Conservation (phyloP, 2,797 vertebrate genomes). For the Pristis pectinata region DNA sequence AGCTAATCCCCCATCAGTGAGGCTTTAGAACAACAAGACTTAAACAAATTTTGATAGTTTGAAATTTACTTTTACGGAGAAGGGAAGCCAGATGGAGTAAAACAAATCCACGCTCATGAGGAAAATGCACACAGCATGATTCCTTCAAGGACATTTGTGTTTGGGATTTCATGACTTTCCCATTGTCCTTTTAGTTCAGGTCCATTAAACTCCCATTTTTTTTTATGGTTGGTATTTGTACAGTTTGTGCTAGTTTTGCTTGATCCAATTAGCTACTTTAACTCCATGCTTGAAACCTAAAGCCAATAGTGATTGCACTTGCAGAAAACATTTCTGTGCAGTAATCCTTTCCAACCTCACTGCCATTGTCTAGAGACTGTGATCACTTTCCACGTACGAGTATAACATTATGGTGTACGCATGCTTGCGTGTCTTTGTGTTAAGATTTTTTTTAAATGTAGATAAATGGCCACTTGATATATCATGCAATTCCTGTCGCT, state of each 20-base stretch:
- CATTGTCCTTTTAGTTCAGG: slow-evolving; percentile 35
- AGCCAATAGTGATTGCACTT: background rate
- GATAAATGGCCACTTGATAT: background rate
- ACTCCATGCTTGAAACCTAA: background rate
- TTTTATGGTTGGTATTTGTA: background rate
- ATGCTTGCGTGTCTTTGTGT: background rate
- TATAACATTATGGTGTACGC: background rate
- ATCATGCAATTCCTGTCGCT: background rate
- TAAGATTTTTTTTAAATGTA: background rate
- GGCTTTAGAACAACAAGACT: slow-evolving; percentile 48
- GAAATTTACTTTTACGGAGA: slow-evolving; percentile 26
- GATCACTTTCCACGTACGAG: background rate
- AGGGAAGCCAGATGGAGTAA: slow-evolving; percentile 28
- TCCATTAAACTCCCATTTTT: background rate
- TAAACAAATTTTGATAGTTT: slow-evolving; percentile 33
- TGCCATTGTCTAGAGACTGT: background rate
- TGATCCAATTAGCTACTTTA: background rate
- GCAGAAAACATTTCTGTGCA: background rate
- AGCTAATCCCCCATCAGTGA: slow-evolving; percentile 44
- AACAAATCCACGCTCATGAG: background rate
- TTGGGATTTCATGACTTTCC: slow-evolving; percentile 21
- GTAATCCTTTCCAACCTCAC: background rate
- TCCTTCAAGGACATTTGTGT: slow-evolving; percentile 17
- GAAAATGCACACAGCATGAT: slow-evolving; percentile 2
- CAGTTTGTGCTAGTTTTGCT: background rate